Evolutionary conservation across 2,888 invertebrate species (phyloP).

Genomic region (Saturnia pavonia): DNA sequence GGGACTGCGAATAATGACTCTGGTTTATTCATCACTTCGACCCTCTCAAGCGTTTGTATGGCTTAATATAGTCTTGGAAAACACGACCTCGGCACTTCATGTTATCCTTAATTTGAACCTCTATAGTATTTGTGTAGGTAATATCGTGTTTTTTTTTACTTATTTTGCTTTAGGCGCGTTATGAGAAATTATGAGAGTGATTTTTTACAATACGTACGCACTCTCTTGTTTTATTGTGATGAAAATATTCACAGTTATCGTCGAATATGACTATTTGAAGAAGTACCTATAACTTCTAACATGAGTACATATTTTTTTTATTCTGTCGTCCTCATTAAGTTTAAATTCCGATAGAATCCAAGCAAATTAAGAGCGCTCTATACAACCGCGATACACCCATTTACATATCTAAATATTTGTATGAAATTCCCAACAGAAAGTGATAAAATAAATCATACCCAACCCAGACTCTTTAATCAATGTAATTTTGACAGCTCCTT

Average conservation of each 20-base stretch:
- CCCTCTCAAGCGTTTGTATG: neutral
- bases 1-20: neutral
- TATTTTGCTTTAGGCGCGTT: no score
- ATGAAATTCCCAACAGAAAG: neutral
- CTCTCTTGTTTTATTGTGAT: no score
- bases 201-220: no score
- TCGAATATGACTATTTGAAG: no score
- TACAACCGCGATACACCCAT: neutral
- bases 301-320: no score
- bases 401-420: neutral
- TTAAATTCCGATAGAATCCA: no score
- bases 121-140: neutral
- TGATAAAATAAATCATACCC: neutral
- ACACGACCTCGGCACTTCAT: neutral
- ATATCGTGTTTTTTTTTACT: neutral
- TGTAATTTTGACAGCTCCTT: conserved; percentile 4
- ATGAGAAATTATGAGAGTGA: no score
- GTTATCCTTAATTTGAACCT: neutral
- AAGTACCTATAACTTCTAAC: no score
- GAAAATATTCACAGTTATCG: no score
- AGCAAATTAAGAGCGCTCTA: no score
- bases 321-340: neutral
- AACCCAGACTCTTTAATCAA: conserved; percentile 5
- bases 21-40: neutral
- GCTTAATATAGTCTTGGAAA: neutral